Evolutionary conservation across 1,140 invertebrate genomes (phyloP).

Genomic region (Nasonia giraulti): DNA sequence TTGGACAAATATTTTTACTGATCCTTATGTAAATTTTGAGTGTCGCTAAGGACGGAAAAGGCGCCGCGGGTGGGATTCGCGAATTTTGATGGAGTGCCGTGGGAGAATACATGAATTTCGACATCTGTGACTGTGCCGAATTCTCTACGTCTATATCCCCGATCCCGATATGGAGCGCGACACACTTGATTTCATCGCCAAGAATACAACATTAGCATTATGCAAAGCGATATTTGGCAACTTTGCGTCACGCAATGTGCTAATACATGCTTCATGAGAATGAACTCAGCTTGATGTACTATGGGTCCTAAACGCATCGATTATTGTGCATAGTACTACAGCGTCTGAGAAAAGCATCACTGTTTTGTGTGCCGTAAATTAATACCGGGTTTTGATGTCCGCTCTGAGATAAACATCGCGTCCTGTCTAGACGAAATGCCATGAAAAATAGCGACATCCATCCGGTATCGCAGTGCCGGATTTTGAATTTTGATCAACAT

Average conservation of each 20-base stretch:
- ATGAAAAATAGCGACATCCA: too few species aligned
- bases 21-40: not conserved
- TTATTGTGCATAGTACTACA: not conserved
- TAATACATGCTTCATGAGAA: not conserved
- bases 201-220: slow-evolving; percentile 1
- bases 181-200: not conserved
- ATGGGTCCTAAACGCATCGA: not conserved
- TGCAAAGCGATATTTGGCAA: not conserved
- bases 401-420: too few species aligned
- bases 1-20: not conserved
- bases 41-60: too few species aligned
- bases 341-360: too few species aligned
- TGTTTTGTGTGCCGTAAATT: too few species aligned
- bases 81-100: too few species aligned
- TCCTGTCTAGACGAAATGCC: too few species aligned
- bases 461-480: too few species aligned
- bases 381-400: too few species aligned
- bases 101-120: not conserved
- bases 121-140: not conserved
- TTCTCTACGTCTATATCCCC: not conserved
- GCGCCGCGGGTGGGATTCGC: not conserved
- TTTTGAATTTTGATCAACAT: too few species aligned
- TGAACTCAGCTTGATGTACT: not conserved
- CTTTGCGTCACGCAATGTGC: not conserved
- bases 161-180: not conserved